These are phyloP conservation scores for sheep (Ovis aries) DNA, from an alignment of 2,113 vertebrate species.

Conservation along the genomic window ARS-UI_Ramb_v3.0 NC_056069.1:25033001-25033500, in stretches of 20 bases:
- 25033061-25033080: neutral
- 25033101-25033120: neutral
- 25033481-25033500: neutral
- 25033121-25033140: neutral
- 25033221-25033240: neutral
- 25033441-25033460: neutral
- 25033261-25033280: neutral
- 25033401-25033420: neutral
- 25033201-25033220: neutral
- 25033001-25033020: neutral
- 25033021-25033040: slow-evolving; percentile 26
- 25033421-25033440: neutral
- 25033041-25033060: neutral
- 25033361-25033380: neutral
- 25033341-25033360: neutral
- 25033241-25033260: neutral
- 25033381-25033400: neutral
- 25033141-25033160: neutral
- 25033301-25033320: neutral
- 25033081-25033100: neutral
- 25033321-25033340: neutral
- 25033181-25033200: neutral
- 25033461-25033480: neutral
- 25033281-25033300: neutral
- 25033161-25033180: neutral